Conservation (phyloP, 2,888 invertebrate species). For the Lasioglossum calceatum region DNA sequence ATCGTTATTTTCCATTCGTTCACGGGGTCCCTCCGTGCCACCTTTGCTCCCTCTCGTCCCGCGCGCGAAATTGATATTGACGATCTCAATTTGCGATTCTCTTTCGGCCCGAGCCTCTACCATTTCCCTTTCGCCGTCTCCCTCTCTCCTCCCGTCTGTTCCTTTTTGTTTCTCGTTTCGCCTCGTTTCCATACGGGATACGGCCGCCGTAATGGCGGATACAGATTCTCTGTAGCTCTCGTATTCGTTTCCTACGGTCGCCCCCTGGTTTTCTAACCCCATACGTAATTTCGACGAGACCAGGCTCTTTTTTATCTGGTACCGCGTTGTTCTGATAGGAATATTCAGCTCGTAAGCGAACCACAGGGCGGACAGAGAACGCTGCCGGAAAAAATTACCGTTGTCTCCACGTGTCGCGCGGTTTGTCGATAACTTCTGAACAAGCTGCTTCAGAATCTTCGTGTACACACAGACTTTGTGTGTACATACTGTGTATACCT, state of each 20-base stretch:
- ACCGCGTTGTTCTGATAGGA: constrained; percentile 24
- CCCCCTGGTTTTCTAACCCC: neutral
- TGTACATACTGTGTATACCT: neutral
- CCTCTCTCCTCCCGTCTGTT: neutral
- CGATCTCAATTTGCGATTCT: constrained; percentile 72
- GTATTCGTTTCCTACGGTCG: neutral
- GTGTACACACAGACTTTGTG: too few relatives aligned
- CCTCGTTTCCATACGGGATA: constrained; percentile 19
- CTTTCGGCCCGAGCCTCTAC: constrained; percentile 42
- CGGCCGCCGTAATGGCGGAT: constrained; percentile 42
- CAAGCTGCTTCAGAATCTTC: neutral
- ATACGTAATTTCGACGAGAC: constrained; percentile 43
- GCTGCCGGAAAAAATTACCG: neutral
- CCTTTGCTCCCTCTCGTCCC: constrained; percentile 60
- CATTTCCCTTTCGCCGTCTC: neutral
- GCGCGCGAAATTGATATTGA: constrained; percentile 68
- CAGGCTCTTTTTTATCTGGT: constrained; percentile 27
- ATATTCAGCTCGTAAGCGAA: constrained; percentile 8
- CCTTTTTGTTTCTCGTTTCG: neutral
- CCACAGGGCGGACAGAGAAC: neutral
- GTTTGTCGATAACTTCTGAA: neutral
- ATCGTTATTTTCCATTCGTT: constrained; percentile 70
- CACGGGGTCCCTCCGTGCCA: constrained; percentile 63
- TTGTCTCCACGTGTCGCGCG: neutral
- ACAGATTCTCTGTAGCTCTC: constrained; percentile 43